Evolutionary conservation across 2,113 vertebrate species (phyloP).

Genomic region (Sclerurus mexicanus): DNA sequence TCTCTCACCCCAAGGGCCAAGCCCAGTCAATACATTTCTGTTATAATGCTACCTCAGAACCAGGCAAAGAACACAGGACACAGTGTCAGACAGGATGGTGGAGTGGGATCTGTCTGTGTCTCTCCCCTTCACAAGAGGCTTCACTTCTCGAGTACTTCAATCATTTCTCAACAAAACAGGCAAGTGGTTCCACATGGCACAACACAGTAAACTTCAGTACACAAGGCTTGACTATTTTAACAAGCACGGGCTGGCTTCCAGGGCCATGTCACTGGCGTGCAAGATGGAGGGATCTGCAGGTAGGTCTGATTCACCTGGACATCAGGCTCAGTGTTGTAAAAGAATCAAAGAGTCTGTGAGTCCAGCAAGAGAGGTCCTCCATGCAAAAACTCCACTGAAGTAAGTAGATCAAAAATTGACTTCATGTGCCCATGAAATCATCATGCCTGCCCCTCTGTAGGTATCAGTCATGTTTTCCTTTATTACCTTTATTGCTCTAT

Average conservation of each 20-base stretch:
- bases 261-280: not conserved
- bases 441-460: not conserved
- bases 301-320: not conserved
- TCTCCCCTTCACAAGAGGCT: not conserved
- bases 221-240: not conserved
- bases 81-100: not conserved
- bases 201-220: not conserved
- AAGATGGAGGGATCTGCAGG: not conserved
- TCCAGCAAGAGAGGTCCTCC: not conserved
- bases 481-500: not conserved
- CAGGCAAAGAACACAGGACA: not conserved
- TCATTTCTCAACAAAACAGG: not conserved
- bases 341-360: not conserved
- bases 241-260: not conserved
- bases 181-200: not conserved
- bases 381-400: not conserved
- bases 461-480: not conserved
- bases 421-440: not conserved
- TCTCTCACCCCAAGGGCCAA: not conserved
- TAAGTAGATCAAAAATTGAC: not conserved
- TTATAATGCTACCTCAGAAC: not conserved
- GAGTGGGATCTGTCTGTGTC: not conserved
- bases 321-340: fast-evolving
- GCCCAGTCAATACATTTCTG: not conserved
- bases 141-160: not conserved